These are phyloP conservation scores for Hirundichthys speculiger DNA, from an alignment of 2,113 vertebrate species.

Conservation along the genomic window DNA sequence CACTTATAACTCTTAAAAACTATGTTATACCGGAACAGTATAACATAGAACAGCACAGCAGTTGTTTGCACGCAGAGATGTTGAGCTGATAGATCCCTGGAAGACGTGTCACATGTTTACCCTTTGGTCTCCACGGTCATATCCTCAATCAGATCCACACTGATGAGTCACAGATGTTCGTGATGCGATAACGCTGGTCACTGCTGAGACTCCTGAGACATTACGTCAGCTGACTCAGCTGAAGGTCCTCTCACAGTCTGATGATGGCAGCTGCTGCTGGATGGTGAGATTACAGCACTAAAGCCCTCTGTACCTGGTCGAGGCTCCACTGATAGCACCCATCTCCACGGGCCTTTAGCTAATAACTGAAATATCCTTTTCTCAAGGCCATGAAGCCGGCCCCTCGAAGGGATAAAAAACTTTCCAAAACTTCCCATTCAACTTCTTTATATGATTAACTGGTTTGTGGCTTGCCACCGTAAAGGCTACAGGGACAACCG, in stretches of 20 bases:
- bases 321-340: constrained; percentile 14
- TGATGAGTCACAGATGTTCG: not conserved
- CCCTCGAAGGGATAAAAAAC: too few species aligned
- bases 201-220: constrained; percentile 2
- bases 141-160: not conserved
- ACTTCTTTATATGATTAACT: too few species aligned
- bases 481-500: too few species aligned
- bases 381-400: too few species aligned
- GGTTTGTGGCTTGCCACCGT: too few species aligned
- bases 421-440: too few species aligned
- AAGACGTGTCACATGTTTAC: not conserved
- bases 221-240: constrained; percentile 22
- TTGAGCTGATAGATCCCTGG: not conserved
- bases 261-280: constrained; percentile 10
- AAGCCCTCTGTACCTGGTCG: constrained; percentile 29
- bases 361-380: too few species aligned
- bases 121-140: not conserved
- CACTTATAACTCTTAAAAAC: too few species aligned
- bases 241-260: constrained; percentile 10
- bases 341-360: not conserved
- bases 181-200: not conserved
- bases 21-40: too few species aligned
- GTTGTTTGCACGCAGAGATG: not conserved
- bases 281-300: constrained; percentile 30
- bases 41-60: too few species aligned